Percentiles rank a stretch among this genome's conserved stretches.
phyloP scores from a whole-genome alignment of 2,888 invertebrate species.

The Lycophotia porphyrea region DNA sequence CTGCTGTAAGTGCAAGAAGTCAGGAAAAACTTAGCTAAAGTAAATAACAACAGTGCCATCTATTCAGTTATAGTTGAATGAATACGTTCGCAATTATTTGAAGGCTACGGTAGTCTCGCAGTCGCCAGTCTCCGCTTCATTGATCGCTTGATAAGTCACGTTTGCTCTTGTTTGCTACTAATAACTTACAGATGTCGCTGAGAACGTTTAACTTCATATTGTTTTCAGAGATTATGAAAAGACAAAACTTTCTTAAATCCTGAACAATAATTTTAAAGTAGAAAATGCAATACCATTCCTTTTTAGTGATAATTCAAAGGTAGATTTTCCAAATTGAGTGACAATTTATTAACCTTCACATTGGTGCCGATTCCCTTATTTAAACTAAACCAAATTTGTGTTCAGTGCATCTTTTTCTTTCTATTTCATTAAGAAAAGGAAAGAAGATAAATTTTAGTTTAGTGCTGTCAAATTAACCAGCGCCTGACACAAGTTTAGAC shows the following conservation, averaged over 20 bases:
- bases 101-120: conserved; percentile 2
- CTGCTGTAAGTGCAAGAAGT: background rate
- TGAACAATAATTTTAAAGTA: background rate
- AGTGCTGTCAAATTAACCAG: too few relatives aligned
- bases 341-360: too few relatives aligned
- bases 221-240: background rate
- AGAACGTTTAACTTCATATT: background rate
- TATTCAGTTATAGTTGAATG: conserved; percentile 16
- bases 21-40: background rate
- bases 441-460: too few relatives aligned
- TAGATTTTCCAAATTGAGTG: background rate
- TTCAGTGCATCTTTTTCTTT: too few relatives aligned
- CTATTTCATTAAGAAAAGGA: too few relatives aligned
- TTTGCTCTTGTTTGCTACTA: background rate
- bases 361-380: too few relatives aligned
- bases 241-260: background rate
- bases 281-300: background rate
- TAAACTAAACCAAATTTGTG: too few relatives aligned
- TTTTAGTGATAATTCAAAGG: background rate
- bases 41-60: conserved; percentile 39
- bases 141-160: background rate
- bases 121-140: background rate
- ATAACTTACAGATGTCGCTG: conserved; percentile 41
- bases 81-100: background rate
- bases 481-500: too few relatives aligned